phyloP scores from a whole-genome alignment of 1,140 invertebrate species.

The Tenebrio molitor region DNA sequence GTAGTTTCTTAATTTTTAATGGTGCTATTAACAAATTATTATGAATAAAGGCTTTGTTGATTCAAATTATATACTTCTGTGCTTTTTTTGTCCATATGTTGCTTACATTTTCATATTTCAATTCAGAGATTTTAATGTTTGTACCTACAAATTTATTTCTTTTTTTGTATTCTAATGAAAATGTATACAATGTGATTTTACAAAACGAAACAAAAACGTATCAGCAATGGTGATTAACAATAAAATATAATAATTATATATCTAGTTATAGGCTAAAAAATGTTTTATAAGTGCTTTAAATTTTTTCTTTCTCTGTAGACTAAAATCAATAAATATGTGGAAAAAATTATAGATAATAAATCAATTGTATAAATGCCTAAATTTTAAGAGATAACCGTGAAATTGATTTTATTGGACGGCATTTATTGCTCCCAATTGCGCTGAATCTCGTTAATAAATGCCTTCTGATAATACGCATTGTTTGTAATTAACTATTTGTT shows the following conservation, averaged over 20 bases:
- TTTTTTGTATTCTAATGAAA: conserved; percentile 36
- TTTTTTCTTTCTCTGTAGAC: conserved; percentile 50
- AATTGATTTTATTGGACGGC: conserved; percentile 51
- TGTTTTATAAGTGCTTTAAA: conserved; percentile 58
- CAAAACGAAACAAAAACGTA: conserved; percentile 66
- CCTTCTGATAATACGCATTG: conserved; percentile 51
- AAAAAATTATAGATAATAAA: conserved; percentile 36
- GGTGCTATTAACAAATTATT: conserved; percentile 59
- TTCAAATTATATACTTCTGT: conserved; percentile 34
- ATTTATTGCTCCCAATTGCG: conserved; percentile 37
- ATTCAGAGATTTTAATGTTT: conserved; percentile 23
- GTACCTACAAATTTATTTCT: conserved; percentile 17
- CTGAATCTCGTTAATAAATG: conserved; percentile 46
- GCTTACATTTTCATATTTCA: conserved; percentile 31
- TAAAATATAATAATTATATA: conserved; percentile 50
- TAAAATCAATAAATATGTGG: conserved; percentile 44
- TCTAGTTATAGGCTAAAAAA: conserved; percentile 54
- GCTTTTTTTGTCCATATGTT: conserved; percentile 42
- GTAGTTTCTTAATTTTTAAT: conserved; percentile 56
- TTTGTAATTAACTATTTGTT: conserved; percentile 62
- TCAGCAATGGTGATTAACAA: conserved; percentile 66
- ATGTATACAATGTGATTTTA: conserved; percentile 63
- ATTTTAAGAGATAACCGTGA: conserved; percentile 46
- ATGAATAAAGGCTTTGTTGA: conserved; percentile 44
- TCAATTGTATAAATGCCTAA: conserved; percentile 38